Conservation (phyloP, 2,888 invertebrate genomes). For the Erebia palarica region DNA sequence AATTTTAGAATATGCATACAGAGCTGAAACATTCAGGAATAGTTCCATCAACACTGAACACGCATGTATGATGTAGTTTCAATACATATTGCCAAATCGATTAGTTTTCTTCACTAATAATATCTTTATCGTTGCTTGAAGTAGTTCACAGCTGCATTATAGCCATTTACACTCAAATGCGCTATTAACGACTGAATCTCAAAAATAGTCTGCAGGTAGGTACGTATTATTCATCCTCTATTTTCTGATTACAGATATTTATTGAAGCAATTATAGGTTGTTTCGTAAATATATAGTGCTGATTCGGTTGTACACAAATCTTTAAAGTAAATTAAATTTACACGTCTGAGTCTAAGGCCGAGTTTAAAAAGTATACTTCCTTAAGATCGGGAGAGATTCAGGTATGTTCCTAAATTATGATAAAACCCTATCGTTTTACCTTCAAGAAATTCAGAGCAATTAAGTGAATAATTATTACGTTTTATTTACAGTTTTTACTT, state of each 20-base stretch:
- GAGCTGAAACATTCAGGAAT: slow-evolving; percentile 14
- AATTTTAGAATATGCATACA: neutral
- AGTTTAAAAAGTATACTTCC: neutral
- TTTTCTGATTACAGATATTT: no score
- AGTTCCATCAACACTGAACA: slow-evolving; percentile 16
- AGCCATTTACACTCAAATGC: slow-evolving; percentile 24
- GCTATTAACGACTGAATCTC: neutral
- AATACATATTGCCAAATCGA: slow-evolving; percentile 37
- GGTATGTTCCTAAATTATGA: no score
- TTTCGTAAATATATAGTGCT: neutral
- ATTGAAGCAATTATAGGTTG: no score
- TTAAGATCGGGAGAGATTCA: no score
- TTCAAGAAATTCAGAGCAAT: no score
- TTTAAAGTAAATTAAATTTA: neutral
- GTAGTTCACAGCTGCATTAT: slow-evolving; percentile 27
- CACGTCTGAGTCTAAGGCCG: no score
- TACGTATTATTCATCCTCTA: neutral
- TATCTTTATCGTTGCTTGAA: slow-evolving; percentile 30
- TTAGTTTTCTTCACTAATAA: slow-evolving; percentile 34
- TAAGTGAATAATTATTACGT: no score
- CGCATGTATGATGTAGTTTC: slow-evolving; percentile 18
- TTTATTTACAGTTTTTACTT: no score
- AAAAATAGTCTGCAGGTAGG: neutral
- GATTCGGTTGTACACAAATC: neutral
- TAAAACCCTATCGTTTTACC: no score